Percentiles rank a stretch among this genome's conserved stretches.
phyloP scores from a whole-genome alignment of 2,113 vertebrate species.

The Morone chrysops region DNA sequence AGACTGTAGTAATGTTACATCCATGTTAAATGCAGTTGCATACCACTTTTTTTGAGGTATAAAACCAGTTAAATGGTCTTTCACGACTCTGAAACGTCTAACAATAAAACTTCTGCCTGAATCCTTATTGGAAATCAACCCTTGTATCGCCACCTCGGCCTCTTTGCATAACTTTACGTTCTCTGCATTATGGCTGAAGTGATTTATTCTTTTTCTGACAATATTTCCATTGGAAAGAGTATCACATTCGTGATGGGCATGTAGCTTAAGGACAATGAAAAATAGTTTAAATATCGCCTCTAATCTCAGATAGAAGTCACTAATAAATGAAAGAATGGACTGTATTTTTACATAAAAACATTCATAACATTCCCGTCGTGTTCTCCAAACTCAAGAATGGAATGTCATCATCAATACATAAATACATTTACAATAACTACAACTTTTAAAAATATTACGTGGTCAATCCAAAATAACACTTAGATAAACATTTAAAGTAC shows the following conservation, averaged over 20 bases:
- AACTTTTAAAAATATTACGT: constrained; percentile 79
- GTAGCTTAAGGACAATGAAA: constrained; percentile 43
- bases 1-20: constrained; percentile 52
- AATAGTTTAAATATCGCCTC: constrained; percentile 42
- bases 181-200: constrained; percentile 52
- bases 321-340: constrained; percentile 62
- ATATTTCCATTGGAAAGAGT: constrained; percentile 50
- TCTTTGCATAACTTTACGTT: constrained; percentile 43
- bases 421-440: constrained; percentile 85
- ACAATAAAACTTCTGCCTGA: constrained; percentile 19
- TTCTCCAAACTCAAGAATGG: constrained; percentile 63
- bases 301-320: constrained; percentile 69
- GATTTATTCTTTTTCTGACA: constrained; percentile 35
- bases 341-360: constrained; percentile 64
- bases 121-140: constrained; percentile 26
- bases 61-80: constrained; percentile 40
- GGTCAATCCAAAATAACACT: constrained; percentile 76
- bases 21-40: constrained; percentile 53
- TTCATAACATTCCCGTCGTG: constrained; percentile 56
- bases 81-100: not conserved
- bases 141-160: not conserved
- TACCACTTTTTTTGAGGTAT: constrained; percentile 51
- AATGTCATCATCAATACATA: constrained; percentile 79
- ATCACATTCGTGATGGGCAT: constrained; percentile 54
- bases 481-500: constrained; percentile 76